A percentile compares a stretch with the other conserved stretches of the same genome.
phyloP scores from a whole-genome alignment of 2,888 invertebrate genomes.

The Agonopterix subpropinquella region DNA sequence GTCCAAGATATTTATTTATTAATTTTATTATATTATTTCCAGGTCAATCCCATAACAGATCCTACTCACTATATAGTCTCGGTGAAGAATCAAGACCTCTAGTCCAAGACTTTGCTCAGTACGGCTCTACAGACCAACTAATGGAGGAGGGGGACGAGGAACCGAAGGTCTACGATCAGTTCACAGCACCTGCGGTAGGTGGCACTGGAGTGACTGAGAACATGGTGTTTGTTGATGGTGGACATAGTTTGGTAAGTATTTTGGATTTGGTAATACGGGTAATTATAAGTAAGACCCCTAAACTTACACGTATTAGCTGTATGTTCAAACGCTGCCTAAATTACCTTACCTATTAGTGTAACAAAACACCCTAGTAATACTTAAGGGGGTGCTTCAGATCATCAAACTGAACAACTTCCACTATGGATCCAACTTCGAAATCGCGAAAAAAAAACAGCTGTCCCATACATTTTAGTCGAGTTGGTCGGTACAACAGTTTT shows the following conservation, averaged over 20 bases:
- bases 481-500: too few species aligned
- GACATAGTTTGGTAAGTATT: constrained; percentile 81
- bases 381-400: too few species aligned
- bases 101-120: constrained; percentile 89
- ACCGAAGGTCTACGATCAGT: constrained; percentile 85
- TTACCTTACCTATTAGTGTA: too few species aligned
- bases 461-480: too few species aligned
- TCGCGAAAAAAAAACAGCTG: too few species aligned
- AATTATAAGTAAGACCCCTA: not conserved
- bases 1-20: too few species aligned
- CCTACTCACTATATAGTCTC: constrained; percentile 85
- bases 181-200: constrained; percentile 84
- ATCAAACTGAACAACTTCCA: too few species aligned
- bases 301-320: not conserved
- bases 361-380: too few species aligned
- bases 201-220: constrained; percentile 82
- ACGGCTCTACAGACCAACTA: constrained; percentile 85
- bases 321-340: too few species aligned
- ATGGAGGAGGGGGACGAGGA: constrained; percentile 81
- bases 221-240: constrained; percentile 91
- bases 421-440: too few species aligned
- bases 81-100: constrained; percentile 84
- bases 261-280: not conserved
- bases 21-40: constrained; percentile 44
- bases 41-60: constrained; percentile 92